Evolutionary conservation across 1,140 invertebrate genomes (phyloP), one percentile per base, ranked within the genome.

Genomic region (Drosophila ficusphila): DNA sequence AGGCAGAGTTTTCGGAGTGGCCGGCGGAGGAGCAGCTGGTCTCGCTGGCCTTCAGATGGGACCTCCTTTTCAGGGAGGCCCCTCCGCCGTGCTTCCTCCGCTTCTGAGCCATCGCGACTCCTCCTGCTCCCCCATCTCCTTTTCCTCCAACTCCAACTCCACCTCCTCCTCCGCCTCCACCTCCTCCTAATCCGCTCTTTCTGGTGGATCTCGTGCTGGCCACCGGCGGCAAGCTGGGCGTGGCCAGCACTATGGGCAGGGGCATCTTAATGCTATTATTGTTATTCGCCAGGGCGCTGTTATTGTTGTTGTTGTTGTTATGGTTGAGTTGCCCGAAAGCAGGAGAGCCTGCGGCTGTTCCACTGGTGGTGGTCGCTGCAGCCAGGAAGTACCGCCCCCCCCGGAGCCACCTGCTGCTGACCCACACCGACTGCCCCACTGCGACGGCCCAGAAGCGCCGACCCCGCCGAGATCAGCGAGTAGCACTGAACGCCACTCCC

Each of bases 191-290:
- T 39, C 64, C 48, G 21, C 11, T 42, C 51, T 81, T 33, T 39
- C 69, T 19, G 44, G 33, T 41, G 47, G 34, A 42, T 33, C 27
- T 44, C 19, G 52, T 68, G 21, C 36, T 41, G 25, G 65, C 25
- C 34, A 47, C 18, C 47, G 36, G 39, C 0, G 31, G 21, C n/a
- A 7, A n/a, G 12, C 12, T 56, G 4, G 52, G 69, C 33, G 46
- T 47, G 46, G 83, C 56, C 38, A 79, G 25, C 8, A 85, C 64
- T 56, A 89, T 81, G 42, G 86, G 85, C 53, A 76, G 4, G 7
- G 75, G 46, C 72, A 77, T 71, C 79, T 76, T 81, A 36, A 76
- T 61, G 49, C 51, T 57, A 62, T 64, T 64, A 39, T 65, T 67
- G 42, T 67, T 79, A 18, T 79, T 79, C 12, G 67, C 49, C 14